Conservation (phyloP, 2,113 vertebrate species). For the Uria lomvia region DNA sequence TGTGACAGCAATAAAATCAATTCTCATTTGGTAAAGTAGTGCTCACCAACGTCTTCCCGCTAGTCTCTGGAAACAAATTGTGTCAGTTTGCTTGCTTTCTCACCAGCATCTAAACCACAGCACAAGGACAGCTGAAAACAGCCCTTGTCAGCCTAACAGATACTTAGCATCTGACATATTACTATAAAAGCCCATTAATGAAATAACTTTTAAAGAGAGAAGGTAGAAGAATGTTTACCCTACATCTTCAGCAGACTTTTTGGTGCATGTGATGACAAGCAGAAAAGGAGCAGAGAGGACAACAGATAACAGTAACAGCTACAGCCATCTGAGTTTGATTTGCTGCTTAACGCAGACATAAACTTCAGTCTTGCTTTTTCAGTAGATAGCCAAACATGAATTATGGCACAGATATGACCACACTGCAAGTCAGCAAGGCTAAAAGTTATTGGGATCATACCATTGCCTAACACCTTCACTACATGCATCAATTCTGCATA, state of each 20-base stretch:
- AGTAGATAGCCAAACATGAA: background rate
- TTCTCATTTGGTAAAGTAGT: background rate
- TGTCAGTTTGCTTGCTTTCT: background rate
- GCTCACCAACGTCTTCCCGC: background rate
- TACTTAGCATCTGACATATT: background rate
- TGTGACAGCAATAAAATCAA: background rate
- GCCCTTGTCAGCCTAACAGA: background rate
- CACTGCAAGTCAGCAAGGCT: background rate
- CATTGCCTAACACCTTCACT: background rate
- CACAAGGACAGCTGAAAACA: background rate
- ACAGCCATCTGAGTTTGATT: background rate
- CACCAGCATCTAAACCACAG: background rate
- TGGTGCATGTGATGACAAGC: fast-evolving
- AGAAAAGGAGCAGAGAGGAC: background rate
- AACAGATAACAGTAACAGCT: background rate
- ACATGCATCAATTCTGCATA: background rate
- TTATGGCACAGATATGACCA: background rate
- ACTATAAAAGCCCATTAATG: background rate
- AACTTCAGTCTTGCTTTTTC: background rate
- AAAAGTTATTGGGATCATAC: background rate
- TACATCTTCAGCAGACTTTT: background rate
- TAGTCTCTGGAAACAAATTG: background rate
- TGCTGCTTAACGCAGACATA: background rate
- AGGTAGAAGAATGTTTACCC: background rate
- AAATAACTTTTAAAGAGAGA: background rate